Percentiles rank a stretch among this genome's conserved stretches.
phyloP scores from a whole-genome alignment of 2,113 vertebrate genomes.

The Ancistrus triradiatus region DNA sequence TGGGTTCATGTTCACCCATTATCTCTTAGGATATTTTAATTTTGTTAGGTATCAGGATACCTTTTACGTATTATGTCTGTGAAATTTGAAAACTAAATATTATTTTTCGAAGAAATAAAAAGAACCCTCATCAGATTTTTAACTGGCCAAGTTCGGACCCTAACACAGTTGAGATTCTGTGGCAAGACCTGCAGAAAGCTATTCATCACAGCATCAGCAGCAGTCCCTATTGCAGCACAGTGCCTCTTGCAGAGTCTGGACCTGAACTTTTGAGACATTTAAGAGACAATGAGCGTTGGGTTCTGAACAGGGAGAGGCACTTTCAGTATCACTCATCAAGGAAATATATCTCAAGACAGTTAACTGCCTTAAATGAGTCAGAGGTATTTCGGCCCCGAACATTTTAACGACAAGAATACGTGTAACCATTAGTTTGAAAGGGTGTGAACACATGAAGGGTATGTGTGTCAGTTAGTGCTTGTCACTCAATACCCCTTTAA shows the following conservation, averaged over 20 bases:
- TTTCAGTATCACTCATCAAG: constrained; percentile 28
- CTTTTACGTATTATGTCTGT: too few relatives aligned
- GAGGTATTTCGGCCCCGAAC: background rate
- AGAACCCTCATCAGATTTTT: too few relatives aligned
- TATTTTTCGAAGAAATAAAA: too few relatives aligned
- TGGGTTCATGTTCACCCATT: too few relatives aligned
- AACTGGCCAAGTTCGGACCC: too few relatives aligned
- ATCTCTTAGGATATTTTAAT: too few relatives aligned
- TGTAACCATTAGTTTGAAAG: background rate
- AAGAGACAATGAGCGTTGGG: background rate
- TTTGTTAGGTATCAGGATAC: too few relatives aligned
- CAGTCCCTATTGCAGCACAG: too few relatives aligned
- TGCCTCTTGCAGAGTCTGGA: background rate
- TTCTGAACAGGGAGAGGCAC: constrained; percentile 4
- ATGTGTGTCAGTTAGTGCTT: constrained; percentile 7
- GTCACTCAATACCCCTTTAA: constrained; percentile 20
- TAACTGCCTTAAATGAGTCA: constrained; percentile 11
- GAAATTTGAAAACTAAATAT: too few relatives aligned
- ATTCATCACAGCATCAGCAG: too few relatives aligned
- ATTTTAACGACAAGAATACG: background rate
- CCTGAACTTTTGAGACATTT: background rate
- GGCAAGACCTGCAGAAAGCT: too few relatives aligned
- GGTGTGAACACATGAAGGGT: background rate
- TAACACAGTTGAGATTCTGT: too few relatives aligned
- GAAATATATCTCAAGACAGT: background rate